Percentiles rank a stretch among this genome's conserved stretches.
phyloP scores from a whole-genome alignment of 1,140 invertebrate species.

The Propsilocerus akamusi region DNA sequence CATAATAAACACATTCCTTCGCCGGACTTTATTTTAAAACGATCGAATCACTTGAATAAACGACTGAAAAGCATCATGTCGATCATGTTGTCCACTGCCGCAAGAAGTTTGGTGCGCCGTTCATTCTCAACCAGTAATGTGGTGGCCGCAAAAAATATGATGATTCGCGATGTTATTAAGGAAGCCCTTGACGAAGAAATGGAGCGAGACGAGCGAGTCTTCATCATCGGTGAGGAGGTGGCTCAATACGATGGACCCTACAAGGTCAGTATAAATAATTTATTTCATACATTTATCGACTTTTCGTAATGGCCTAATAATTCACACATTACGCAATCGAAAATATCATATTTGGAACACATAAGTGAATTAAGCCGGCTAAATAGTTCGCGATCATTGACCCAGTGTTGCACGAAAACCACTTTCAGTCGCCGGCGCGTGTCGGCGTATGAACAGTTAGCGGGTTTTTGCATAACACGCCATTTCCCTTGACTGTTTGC shows the following conservation, averaged over 20 bases:
- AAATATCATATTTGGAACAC: no score
- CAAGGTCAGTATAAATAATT: constrained; percentile 54
- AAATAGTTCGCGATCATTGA: no score
- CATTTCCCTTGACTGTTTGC: no score
- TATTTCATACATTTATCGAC: no score
- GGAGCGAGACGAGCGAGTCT: constrained; percentile 83
- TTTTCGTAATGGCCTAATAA: no score
- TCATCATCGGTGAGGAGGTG: constrained; percentile 93
- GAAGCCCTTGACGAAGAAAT: constrained; percentile 95
- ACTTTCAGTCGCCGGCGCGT: no score
- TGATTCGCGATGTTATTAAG: constrained; percentile 93
- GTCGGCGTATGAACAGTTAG: no score
- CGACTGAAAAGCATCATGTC: not conserved
- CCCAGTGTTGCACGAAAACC: no score
- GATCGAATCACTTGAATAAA: not conserved
- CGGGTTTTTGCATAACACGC: no score
- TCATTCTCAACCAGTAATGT: constrained; percentile 36
- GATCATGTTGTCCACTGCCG: not conserved
- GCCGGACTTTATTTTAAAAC: no score
- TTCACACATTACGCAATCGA: no score
- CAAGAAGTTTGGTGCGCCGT: constrained; percentile 18
- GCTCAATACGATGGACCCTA: constrained; percentile 98
- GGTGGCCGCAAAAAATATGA: constrained; percentile 51
- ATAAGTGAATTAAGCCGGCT: not conserved
- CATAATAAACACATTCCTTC: no score